Conservation (phyloP, 2,888 invertebrate genomes). For the Andrena fulva region DNA sequence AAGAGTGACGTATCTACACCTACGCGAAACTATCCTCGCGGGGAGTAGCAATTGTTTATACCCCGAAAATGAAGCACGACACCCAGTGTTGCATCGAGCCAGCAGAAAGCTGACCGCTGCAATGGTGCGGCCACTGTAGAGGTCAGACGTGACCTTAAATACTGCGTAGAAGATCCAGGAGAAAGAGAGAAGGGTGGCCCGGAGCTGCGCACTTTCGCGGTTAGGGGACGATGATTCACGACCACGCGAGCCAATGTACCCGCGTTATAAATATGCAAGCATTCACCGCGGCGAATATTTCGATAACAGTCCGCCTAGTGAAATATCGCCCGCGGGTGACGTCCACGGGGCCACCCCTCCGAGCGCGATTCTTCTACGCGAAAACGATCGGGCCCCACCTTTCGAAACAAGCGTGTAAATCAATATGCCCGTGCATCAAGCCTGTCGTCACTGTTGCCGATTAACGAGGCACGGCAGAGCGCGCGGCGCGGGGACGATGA, state of each 20-base stretch:
- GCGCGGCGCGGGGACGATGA: too few species aligned
- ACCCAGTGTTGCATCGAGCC: slow-evolving; percentile 15
- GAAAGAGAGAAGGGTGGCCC: slow-evolving; percentile 47
- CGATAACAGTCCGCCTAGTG: not conserved
- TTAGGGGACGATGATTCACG: slow-evolving; percentile 65
- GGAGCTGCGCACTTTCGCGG: slow-evolving; percentile 60
- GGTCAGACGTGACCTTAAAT: slow-evolving; percentile 41
- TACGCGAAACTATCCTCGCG: not conserved
- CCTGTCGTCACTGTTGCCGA: too few species aligned
- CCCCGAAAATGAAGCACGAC: slow-evolving; percentile 14
- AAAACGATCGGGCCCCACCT: not conserved
- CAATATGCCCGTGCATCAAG: too few species aligned
- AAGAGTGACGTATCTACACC: not conserved
- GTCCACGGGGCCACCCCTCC: not conserved
- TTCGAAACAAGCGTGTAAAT: too few species aligned
- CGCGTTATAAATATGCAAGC: slow-evolving; percentile 33
- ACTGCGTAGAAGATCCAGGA: slow-evolving; percentile 58
- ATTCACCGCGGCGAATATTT: not conserved
- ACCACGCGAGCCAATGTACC: slow-evolving; percentile 36
- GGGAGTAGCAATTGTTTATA: slow-evolving; percentile 24
- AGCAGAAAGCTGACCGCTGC: slow-evolving; percentile 33
- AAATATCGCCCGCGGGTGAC: not conserved
- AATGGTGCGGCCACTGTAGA: slow-evolving; percentile 35
- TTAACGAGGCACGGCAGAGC: too few species aligned
- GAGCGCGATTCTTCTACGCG: too few species aligned